phyloP scores from a whole-genome alignment of 2,888 invertebrate genomes.

The Drosophila nr. perissopoda region DNA sequence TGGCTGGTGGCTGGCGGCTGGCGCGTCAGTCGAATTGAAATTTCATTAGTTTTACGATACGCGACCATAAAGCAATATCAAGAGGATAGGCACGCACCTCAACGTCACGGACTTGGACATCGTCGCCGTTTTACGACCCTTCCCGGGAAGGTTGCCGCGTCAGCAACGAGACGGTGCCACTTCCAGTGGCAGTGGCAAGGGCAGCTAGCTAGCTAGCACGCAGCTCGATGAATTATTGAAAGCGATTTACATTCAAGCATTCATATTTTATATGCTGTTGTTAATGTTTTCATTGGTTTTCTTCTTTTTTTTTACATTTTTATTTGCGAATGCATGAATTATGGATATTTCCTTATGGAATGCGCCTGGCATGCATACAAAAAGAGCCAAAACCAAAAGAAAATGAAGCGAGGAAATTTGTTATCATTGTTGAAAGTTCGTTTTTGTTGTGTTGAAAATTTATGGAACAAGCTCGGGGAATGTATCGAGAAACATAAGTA shows the following conservation, averaged over 20 bases:
- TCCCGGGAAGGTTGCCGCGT: conserved; percentile 53
- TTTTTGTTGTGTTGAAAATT: conserved; percentile 48
- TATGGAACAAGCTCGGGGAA: conserved; percentile 40
- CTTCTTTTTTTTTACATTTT: conserved; percentile 64
- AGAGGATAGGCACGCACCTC: conserved; percentile 56
- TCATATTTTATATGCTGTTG: conserved; percentile 73
- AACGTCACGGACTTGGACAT: conserved; percentile 15
- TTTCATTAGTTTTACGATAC: conserved; percentile 79
- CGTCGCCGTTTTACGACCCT: conserved; percentile 70
- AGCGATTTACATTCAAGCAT: conserved; percentile 75
- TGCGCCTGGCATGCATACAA: conserved; percentile 66
- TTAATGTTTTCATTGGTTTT: conserved; percentile 73
- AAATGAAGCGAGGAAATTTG: conserved; percentile 56
- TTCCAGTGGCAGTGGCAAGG: conserved; percentile 8
- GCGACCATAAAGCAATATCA: conserved; percentile 60
- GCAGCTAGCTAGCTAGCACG: conserved; percentile 22
- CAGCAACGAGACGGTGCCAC: conserved; percentile 10
- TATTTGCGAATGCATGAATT: conserved; percentile 79
- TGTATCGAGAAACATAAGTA: conserved; percentile 35
- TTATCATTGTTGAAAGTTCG: conserved; percentile 59
- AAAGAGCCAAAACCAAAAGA: conserved; percentile 37
- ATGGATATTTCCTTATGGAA: conserved; percentile 74
- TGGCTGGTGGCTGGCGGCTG: conserved; percentile 30
- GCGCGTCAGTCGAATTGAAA: conserved; percentile 77
- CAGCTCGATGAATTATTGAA: conserved; percentile 74